phyloP scores from a whole-genome alignment of 2,113 vertebrate species.

The Varanus komodoensis region DNA sequence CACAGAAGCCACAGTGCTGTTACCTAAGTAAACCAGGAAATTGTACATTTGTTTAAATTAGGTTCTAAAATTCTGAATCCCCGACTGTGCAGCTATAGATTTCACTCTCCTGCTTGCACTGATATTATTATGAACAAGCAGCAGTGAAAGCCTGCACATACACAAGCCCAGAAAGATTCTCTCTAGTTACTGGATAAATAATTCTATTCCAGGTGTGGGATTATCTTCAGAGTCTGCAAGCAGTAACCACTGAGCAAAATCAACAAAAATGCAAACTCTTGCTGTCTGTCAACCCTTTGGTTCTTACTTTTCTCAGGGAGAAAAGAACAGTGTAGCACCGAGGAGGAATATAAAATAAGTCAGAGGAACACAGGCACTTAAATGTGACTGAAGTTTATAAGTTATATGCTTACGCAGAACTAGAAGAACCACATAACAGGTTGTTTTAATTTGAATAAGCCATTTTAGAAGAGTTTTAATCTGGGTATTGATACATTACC shows the following conservation, averaged over 20 bases:
- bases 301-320: background rate
- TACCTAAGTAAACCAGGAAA: slow-evolving; percentile 65
- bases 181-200: background rate
- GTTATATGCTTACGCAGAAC: background rate
- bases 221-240: background rate
- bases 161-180: background rate
- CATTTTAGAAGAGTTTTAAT: background rate
- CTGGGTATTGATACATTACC: background rate
- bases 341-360: background rate
- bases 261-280: background rate
- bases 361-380: fast-evolving
- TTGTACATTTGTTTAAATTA: slow-evolving; percentile 27
- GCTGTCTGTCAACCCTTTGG: fast-evolving
- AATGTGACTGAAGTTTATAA: background rate
- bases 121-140: background rate
- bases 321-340: fast-evolving
- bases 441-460: background rate
- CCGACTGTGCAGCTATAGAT: background rate
- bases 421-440: background rate
- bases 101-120: slow-evolving; percentile 18
- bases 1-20: slow-evolving; percentile 55
- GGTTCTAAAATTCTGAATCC: slow-evolving; percentile 42
- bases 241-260: background rate
- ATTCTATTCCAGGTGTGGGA: fast-evolving
- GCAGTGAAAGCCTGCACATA: fast-evolving